A percentile compares a stretch with the other conserved stretches of the same genome.
These are phyloP conservation scores for Sinocyclocheilus rhinocerous DNA, from an alignment of 2,113 vertebrate genomes.

Conservation along the genomic window DNA sequence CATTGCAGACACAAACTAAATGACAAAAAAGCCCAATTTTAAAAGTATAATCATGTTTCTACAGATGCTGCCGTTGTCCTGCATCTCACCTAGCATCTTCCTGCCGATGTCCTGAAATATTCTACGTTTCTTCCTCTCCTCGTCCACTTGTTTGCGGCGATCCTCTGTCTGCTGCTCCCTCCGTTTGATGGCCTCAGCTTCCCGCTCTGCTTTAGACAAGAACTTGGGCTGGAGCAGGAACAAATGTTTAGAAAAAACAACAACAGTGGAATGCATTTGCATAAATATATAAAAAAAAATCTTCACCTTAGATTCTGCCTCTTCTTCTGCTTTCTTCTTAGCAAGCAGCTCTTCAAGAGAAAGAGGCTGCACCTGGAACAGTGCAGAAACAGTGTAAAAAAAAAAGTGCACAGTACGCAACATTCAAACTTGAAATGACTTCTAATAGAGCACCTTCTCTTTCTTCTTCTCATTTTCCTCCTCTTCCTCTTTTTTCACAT, in stretches of 20 bases:
- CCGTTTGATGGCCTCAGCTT: conserved; percentile 90
- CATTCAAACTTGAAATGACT: not conserved
- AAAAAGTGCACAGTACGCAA: not conserved
- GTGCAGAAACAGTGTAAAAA: not conserved
- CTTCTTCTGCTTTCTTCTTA: conserved; percentile 96
- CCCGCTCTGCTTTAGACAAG: conserved; percentile 90
- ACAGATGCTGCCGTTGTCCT: not conserved
- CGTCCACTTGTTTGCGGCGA: conserved; percentile 83
- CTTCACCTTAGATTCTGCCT: conserved; percentile 92
- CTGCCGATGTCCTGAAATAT: conserved; percentile 94
- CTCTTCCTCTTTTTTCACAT: conserved; percentile 87
- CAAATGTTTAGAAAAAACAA: not conserved
- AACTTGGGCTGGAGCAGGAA: conserved; percentile 86
- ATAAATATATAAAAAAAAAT: not conserved
- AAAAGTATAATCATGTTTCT: not conserved
- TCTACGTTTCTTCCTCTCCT: conserved; percentile 92
- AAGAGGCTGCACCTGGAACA: conserved; percentile 84
- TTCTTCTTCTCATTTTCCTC: conserved; percentile 85
- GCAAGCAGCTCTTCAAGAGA: conserved; percentile 96
- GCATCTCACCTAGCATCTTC: conserved; percentile 90
- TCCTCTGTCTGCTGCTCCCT: conserved; percentile 89
- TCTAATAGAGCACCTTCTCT: conserved; percentile 75
- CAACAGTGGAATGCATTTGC: not conserved
- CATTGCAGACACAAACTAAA: not conserved
- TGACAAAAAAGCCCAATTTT: not conserved